Percentiles rank a stretch among this genome's conserved stretches.
These are phyloP conservation scores for Chamaea fasciata DNA, from an alignment of 2,113 vertebrate genomes.

Conservation along the genomic window DNA sequence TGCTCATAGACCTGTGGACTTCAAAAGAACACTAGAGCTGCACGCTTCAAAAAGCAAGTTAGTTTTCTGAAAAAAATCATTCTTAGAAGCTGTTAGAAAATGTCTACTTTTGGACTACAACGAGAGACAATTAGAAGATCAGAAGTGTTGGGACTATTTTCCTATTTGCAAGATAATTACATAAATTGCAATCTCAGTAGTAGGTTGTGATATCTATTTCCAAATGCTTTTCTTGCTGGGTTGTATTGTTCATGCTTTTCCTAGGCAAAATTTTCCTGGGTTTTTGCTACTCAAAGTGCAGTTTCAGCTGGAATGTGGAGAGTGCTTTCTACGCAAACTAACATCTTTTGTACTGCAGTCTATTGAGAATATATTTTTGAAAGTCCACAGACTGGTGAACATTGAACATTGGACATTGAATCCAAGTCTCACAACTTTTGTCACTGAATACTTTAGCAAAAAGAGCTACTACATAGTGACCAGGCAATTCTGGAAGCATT, in stretches of 20 bases:
- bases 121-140: conserved; percentile 17
- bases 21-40: not conserved
- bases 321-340: not conserved
- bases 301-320: not conserved
- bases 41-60: not conserved
- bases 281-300: not conserved
- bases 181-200: not conserved
- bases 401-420: not conserved
- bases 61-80: not conserved
- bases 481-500: not conserved
- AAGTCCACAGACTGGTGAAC: not conserved
- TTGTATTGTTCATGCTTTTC: not conserved
- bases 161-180: not conserved
- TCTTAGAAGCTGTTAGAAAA: not conserved
- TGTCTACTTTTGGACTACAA: not conserved
- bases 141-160: not conserved
- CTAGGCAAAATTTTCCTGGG: not conserved
- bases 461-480: not conserved
- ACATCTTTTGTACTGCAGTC: not conserved
- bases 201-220: not conserved
- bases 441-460: not conserved
- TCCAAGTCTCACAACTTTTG: not conserved
- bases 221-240: not conserved
- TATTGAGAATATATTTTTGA: not conserved
- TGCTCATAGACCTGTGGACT: not conserved